These are phyloP conservation scores for Papilio polytes DNA, from an alignment of 1,140 invertebrate species.

Conservation along the genomic window DNA sequence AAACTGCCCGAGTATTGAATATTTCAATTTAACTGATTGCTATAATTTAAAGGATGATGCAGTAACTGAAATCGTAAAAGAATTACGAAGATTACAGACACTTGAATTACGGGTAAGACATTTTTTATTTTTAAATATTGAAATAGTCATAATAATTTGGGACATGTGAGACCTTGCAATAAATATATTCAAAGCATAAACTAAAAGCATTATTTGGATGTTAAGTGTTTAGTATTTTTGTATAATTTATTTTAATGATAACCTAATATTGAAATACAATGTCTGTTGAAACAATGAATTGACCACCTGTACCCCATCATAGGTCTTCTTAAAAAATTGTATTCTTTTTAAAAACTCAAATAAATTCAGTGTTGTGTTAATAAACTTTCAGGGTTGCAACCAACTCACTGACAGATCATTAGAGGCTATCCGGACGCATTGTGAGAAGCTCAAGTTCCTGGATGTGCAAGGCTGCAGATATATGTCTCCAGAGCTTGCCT, in stretches of 20 bases:
- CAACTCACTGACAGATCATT: slow-evolving; percentile 87
- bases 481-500: slow-evolving; percentile 84
- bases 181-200: background rate
- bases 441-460: slow-evolving; percentile 84
- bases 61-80: slow-evolving; percentile 84
- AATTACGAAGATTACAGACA: slow-evolving; percentile 85
- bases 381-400: slow-evolving; percentile 85
- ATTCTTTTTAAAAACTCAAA: no score
- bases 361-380: slow-evolving; percentile 12
- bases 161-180: background rate
- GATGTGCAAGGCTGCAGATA: slow-evolving; percentile 86
- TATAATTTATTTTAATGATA: background rate
- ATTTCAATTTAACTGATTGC: slow-evolving; percentile 87
- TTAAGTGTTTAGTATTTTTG: background rate
- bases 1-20: slow-evolving; percentile 88
- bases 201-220: background rate
- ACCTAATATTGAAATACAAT: slow-evolving; percentile 7
- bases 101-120: slow-evolving; percentile 85
- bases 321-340: no score
- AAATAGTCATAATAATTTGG: background rate
- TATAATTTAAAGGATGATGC: slow-evolving; percentile 87
- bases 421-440: slow-evolving; percentile 84
- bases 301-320: no score
- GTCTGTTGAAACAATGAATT: no score
- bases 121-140: background rate